A percentile compares a stretch with the other conserved stretches of the same genome.
Conservation (phyloP, 2,113 vertebrate genomes). For the Hoplias malabaricus region DNA sequence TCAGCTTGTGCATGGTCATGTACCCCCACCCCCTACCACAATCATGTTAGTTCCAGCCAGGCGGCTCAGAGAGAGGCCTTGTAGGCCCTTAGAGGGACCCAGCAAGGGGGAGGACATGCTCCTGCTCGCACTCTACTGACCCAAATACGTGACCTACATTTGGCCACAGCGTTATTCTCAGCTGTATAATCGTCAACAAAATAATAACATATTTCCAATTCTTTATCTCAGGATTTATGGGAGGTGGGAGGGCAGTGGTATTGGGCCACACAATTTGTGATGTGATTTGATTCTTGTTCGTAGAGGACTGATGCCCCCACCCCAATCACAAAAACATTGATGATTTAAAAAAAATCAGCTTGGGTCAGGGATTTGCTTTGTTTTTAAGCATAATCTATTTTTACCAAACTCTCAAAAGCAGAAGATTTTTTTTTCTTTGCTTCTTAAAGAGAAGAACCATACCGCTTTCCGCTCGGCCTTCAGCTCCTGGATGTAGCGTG, state of each 20-base stretch:
- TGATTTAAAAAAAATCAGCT: background rate
- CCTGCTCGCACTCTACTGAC: constrained; percentile 47
- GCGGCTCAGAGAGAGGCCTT: constrained; percentile 44
- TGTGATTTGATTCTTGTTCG: background rate
- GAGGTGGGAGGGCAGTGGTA: background rate
- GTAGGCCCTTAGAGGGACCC: constrained; percentile 7
- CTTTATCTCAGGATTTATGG: constrained; percentile 41
- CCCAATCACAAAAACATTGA: background rate
- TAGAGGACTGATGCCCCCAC: background rate
- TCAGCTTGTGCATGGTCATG: constrained; percentile 8
- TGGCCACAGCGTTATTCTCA: background rate
- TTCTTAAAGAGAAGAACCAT: constrained; percentile 29
- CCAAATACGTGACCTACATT: constrained; percentile 53
- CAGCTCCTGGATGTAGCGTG: constrained; percentile 87
- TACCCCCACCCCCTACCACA: background rate
- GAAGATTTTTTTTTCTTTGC: background rate
- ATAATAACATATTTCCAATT: constrained; percentile 41
- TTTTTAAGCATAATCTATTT: background rate
- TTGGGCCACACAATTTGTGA: background rate
- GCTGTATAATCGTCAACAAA: constrained; percentile 34
- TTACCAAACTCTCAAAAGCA: background rate
- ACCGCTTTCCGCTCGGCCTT: constrained; percentile 95
- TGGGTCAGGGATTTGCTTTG: background rate
- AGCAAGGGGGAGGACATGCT: constrained; percentile 12
- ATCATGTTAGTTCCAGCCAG: constrained; percentile 47